Conservation (phyloP, 2,888 invertebrate species). For the Cantharis lateralis region DNA sequence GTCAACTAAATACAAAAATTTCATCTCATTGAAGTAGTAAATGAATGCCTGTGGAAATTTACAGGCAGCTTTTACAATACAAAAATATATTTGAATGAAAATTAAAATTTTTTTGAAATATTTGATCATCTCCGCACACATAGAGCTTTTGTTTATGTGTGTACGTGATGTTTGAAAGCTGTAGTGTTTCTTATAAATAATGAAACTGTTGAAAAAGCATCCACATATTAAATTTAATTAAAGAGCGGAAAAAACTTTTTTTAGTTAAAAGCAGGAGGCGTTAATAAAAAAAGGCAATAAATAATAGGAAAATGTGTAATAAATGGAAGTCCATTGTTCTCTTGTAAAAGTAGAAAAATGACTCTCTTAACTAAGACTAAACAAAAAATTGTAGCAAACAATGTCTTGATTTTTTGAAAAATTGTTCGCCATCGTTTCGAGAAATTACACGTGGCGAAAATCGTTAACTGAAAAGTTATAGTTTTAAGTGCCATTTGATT, state of each 20-base stretch:
- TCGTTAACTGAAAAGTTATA: not conserved
- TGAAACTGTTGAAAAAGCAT: not conserved
- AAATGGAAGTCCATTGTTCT: constrained; percentile 2
- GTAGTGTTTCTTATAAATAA: not conserved
- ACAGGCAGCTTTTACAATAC: not conserved
- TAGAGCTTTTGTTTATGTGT: not conserved
- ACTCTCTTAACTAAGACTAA: constrained; percentile 4
- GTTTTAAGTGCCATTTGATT: constrained; percentile 3
- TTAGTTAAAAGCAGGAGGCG: not conserved
- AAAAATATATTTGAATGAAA: not conserved
- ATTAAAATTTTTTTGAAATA: not conserved
- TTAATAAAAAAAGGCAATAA: not conserved
- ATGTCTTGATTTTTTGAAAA: constrained; percentile 2
- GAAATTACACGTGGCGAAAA: not conserved
- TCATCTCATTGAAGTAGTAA: too few species aligned
- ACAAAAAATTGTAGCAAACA: constrained; percentile 1
- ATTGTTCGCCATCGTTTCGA: not conserved
- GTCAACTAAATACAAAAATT: too few species aligned
- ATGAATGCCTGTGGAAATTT: too few species aligned
- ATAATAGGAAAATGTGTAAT: constrained; percentile 8
- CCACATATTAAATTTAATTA: not conserved
- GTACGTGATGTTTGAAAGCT: not conserved
- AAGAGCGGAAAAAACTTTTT: not conserved
- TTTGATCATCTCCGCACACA: not conserved
- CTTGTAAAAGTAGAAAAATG: not conserved